These are phyloP conservation scores for Malurus melanocephalus DNA, from an alignment of 2,113 vertebrate species.

Conservation along the genomic window DNA sequence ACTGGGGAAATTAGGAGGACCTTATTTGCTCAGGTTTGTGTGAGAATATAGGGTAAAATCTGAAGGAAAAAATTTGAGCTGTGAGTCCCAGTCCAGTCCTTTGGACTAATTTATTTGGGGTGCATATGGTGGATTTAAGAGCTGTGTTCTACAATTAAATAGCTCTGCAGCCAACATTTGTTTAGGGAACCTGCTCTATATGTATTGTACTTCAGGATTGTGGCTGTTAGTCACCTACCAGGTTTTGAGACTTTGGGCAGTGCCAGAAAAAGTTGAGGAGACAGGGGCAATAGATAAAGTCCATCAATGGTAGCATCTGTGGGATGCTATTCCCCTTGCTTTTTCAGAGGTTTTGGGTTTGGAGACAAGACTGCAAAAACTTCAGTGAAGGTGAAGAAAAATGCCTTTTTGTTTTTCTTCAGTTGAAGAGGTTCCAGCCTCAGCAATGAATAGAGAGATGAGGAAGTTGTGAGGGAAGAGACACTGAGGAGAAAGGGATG, in stretches of 20 bases:
- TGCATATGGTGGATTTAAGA: background rate
- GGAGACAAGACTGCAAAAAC: background rate
- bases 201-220: background rate
- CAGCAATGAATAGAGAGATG: background rate
- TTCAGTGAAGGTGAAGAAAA: background rate
- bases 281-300: background rate
- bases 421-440: background rate
- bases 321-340: background rate
- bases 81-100: background rate
- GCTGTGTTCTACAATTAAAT: background rate
- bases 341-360: background rate
- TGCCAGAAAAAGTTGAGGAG: background rate
- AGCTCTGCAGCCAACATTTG: background rate
- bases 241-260: background rate
- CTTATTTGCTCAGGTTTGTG: background rate
- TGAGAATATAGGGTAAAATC: background rate
- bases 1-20: background rate
- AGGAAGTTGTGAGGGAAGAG: background rate
- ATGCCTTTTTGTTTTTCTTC: background rate
- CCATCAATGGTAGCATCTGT: background rate
- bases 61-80: background rate
- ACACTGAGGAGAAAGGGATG: background rate
- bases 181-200: background rate
- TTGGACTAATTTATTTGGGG: background rate
- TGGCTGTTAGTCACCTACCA: background rate